Conservation (phyloP, 2,888 invertebrate species). For the Phymatocera aterrima region DNA sequence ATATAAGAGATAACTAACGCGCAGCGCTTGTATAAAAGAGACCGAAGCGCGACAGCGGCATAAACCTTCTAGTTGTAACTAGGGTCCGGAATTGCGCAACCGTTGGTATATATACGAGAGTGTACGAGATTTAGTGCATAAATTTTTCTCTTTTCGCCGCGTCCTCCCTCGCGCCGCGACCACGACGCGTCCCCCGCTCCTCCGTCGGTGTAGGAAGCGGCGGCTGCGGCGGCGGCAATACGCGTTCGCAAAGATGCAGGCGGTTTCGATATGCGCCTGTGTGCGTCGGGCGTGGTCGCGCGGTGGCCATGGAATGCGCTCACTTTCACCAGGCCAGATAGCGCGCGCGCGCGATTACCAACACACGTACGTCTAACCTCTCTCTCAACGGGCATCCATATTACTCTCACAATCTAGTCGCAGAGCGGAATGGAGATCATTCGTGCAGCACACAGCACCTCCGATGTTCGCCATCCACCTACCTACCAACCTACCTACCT, state of each 20-base stretch:
- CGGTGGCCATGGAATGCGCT: slow-evolving; percentile 74
- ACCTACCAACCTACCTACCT: slow-evolving; percentile 42
- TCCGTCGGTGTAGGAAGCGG: slow-evolving; percentile 35
- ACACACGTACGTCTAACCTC: background rate
- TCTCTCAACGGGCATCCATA: background rate
- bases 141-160: slow-evolving; percentile 25
- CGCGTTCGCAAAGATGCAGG: slow-evolving; percentile 54
- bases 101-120: slow-evolving; percentile 42
- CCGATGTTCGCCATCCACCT: slow-evolving; percentile 49
- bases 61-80: slow-evolving; percentile 29
- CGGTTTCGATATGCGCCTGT: slow-evolving; percentile 57
- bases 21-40: slow-evolving; percentile 12
- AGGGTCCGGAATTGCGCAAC: slow-evolving; percentile 46
- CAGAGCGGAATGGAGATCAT: slow-evolving; percentile 52
- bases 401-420: slow-evolving; percentile 10
- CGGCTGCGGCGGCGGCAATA: slow-evolving; percentile 5
- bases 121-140: background rate
- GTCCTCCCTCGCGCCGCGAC: slow-evolving; percentile 44
- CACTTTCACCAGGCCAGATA: slow-evolving; percentile 71
- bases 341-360: slow-evolving; percentile 50
- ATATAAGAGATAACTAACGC: slow-evolving; percentile 32
- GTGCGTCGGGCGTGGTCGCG: slow-evolving; percentile 73
- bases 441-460: slow-evolving; percentile 41
- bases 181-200: background rate
- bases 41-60: slow-evolving; percentile 33